A percentile compares a stretch with the other conserved stretches of the same genome.
phyloP scores from a whole-genome alignment of 1,140 invertebrate species.

The Drosophila pachea region DNA sequence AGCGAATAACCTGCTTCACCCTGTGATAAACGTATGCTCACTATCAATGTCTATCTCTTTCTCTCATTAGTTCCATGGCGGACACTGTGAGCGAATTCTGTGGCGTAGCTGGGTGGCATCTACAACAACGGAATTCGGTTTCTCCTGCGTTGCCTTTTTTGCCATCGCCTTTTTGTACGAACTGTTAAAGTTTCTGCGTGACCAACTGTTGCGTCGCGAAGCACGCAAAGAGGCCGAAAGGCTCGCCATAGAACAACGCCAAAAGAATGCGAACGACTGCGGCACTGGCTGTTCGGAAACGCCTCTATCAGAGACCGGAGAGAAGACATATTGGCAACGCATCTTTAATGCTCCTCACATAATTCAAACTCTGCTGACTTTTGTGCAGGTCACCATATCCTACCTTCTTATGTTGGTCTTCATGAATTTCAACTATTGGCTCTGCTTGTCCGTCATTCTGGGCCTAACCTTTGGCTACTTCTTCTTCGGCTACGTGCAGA shows the following conservation, averaged over 20 bases:
- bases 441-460: constrained; percentile 91
- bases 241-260: constrained; percentile 47
- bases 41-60: constrained; percentile 10
- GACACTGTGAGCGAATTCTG: constrained; percentile 86
- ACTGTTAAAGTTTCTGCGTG: constrained; percentile 66
- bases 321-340: constrained; percentile 53
- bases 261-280: constrained; percentile 31
- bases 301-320: constrained; percentile 43
- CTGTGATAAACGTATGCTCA: background rate
- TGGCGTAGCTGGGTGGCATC: constrained; percentile 85
- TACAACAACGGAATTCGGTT: constrained; percentile 64
- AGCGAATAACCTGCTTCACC: constrained; percentile 5
- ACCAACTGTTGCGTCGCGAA: constrained; percentile 48
- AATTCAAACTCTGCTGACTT: constrained; percentile 91
- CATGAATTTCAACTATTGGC: constrained; percentile 98
- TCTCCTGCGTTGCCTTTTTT: constrained; percentile 65
- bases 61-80: constrained; percentile 85
- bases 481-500: constrained; percentile 89
- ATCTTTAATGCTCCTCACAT: constrained; percentile 81
- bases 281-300: constrained; percentile 52
- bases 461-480: constrained; percentile 95
- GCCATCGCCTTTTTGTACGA: constrained; percentile 68
- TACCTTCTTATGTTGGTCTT: constrained; percentile 98
- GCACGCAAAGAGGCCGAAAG: constrained; percentile 48
- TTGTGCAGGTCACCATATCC: constrained; percentile 92